phyloP scores from a whole-genome alignment of 2,888 invertebrate genomes.

The Polydrusus tereticollis region DNA sequence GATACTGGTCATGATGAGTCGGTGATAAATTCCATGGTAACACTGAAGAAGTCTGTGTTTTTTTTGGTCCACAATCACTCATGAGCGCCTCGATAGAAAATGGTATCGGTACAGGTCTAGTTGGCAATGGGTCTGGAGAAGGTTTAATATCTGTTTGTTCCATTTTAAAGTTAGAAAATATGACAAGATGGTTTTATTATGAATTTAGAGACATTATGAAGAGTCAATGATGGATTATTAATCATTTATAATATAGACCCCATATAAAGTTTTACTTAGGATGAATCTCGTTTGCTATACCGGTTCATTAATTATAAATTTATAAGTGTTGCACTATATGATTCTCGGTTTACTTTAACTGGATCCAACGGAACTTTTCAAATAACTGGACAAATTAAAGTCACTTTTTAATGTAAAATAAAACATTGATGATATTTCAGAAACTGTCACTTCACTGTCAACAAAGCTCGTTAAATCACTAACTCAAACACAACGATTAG shows the following conservation, averaged over 20 bases:
- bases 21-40: slow-evolving; percentile 47
- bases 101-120: slow-evolving; percentile 71
- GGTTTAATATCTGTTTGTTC: slow-evolving; percentile 42
- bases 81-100: slow-evolving; percentile 76
- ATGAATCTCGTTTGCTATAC: too few species aligned
- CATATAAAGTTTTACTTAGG: too few species aligned
- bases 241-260: too few species aligned
- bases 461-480: not conserved
- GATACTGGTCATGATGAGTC: slow-evolving; percentile 46
- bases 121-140: slow-evolving; percentile 47
- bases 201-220: not conserved
- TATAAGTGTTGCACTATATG: not conserved
- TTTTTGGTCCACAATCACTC: slow-evolving; percentile 63
- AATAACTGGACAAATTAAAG: too few species aligned
- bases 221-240: too few species aligned
- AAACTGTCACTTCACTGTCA: not conserved
- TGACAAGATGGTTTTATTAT: not conserved
- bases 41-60: slow-evolving; percentile 43
- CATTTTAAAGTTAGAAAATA: slow-evolving; percentile 20
- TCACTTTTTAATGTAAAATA: too few species aligned
- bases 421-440: not conserved
- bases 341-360: not conserved
- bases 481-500: slow-evolving; percentile 12
- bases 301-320: not conserved
- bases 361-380: not conserved